Base-by-base conservation (phyloP, 2,113 vertebrate genomes). In the Gadus chalcogrammus region DNA sequence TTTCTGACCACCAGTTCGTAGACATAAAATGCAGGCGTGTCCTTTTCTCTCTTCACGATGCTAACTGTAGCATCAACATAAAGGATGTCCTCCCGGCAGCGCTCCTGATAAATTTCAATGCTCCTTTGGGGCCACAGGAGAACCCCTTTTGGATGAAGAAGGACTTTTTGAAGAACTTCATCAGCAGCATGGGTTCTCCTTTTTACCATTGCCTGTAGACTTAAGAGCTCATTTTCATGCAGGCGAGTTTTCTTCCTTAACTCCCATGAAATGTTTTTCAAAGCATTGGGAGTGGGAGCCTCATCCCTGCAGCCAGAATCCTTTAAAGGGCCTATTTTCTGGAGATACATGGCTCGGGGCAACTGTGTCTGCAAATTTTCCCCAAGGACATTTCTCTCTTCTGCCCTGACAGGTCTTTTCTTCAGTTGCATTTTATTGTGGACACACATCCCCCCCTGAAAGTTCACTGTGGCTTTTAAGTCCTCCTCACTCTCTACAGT, bases 11-110 rank as follows among this genome's bases (percentile, higher is more conserved):
- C 68, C 12, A 79, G 38, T 24, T 75, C 77, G 38, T 69, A 79
- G 0, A 78, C 59, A 59, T 68, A 79, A 15, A 67, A 78, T 15
- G 56, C 58, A 18, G 71, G 52, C 13, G 28, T 62, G 18, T n/a
- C 28, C 16, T 59, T 74, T 38, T 9, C 15, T 55, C 52, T 61
- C 31, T 73, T 22, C 6, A 73, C 15, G 5, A 74, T 70, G 60
- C 68, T 74, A 15, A 72, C 68, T 15, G 68, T 78, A 18, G 72
- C 76, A 74, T 74, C 64, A 7, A 78, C 18, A 59, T 68, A 74
- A 1, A 78, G 59, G 61, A 78, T 74, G 35, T 78, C 76, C 18
- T 71, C 64, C 35, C 56, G 56, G 63, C 48, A 69, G 38, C 68
- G 15, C 2, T 42, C 15, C 6, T 15, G 15, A 58, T 15, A 62